Evolutionary conservation across 1,140 invertebrate genomes (phyloP).

Genomic region (Orius insidiosus): DNA sequence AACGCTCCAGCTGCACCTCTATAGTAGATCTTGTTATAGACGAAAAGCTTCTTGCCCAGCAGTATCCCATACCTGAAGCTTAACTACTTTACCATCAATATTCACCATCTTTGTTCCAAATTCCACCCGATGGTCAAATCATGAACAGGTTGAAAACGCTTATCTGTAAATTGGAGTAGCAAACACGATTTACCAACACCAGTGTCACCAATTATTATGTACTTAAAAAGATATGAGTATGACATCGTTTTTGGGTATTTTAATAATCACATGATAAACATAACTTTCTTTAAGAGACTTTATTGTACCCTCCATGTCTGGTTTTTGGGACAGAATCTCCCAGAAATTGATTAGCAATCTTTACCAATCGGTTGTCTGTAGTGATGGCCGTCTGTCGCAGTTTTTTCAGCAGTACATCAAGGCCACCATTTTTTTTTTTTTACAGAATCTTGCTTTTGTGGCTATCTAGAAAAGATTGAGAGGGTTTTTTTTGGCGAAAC

Average conservation of each 20-base stretch:
- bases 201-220: constrained; percentile 99
- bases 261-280: neutral
- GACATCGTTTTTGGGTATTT: no score
- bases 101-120: constrained; percentile 99
- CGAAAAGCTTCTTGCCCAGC: constrained; percentile 98
- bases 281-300: no score
- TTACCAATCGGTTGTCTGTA: no score
- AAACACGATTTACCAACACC: constrained; percentile 98
- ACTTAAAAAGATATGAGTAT: constrained; percentile 99
- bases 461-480: no score
- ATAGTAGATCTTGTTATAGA: constrained; percentile 97
- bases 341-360: no score
- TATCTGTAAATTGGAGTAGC: constrained; percentile 97
- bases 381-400: no score
- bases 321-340: no score
- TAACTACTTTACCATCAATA: constrained; percentile 98
- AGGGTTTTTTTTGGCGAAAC: no score
- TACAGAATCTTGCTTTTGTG: no score
- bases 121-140: constrained; percentile 99
- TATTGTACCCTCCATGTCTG: no score
- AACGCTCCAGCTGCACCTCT: constrained; percentile 93
- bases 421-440: no score
- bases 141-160: constrained; percentile 98
- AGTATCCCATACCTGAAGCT: constrained; percentile 94
- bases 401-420: no score